phyloP scores from a whole-genome alignment of 2,797 vertebrate genomes.

The Sebastes oblongus region DNA sequence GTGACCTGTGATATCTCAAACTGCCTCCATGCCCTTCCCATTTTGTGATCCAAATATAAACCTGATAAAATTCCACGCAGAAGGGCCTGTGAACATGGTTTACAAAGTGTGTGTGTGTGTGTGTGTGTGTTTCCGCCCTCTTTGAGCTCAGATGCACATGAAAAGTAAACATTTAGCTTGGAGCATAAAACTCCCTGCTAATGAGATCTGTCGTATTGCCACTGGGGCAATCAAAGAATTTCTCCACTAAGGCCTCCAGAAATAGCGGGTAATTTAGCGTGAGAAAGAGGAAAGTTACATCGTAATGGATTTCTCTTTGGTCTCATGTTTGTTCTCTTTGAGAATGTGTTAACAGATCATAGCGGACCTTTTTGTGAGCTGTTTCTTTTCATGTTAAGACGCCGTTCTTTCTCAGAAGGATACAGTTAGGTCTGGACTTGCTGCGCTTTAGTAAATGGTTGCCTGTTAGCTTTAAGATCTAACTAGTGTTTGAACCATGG shows the following conservation, averaged over 20 bases:
- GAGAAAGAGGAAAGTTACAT: constrained; percentile 48
- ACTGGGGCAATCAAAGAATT: constrained; percentile 53
- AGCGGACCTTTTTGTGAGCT: constrained; percentile 26
- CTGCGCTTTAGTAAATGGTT: neutral
- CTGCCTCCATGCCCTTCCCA: constrained; percentile 39
- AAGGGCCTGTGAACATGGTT: constrained; percentile 58
- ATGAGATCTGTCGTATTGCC: constrained; percentile 58
- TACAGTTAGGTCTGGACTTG: constrained; percentile 34
- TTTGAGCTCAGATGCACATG: constrained; percentile 60
- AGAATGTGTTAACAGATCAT: constrained; percentile 37
- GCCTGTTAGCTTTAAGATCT: constrained; percentile 27
- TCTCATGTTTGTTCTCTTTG: constrained; percentile 24
- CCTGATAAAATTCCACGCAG: constrained; percentile 72
- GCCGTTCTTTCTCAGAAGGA: neutral
- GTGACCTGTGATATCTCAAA: constrained; percentile 73
- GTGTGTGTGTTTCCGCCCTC: constrained; percentile 44
- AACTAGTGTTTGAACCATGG: constrained; percentile 25
- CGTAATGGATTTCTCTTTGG: constrained; percentile 15
- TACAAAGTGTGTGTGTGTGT: constrained; percentile 38
- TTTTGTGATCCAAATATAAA: constrained; percentile 78
- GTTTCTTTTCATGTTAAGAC: constrained; percentile 46
- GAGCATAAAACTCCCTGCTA: constrained; percentile 54
- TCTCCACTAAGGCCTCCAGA: constrained; percentile 30
- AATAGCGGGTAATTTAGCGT: constrained; percentile 53
- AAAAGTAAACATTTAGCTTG: constrained; percentile 81